A percentile compares a stretch with the other conserved stretches of the same genome.
phyloP scores from a whole-genome alignment of 1,140 invertebrate genomes.

The Manduca sexta region DNA sequence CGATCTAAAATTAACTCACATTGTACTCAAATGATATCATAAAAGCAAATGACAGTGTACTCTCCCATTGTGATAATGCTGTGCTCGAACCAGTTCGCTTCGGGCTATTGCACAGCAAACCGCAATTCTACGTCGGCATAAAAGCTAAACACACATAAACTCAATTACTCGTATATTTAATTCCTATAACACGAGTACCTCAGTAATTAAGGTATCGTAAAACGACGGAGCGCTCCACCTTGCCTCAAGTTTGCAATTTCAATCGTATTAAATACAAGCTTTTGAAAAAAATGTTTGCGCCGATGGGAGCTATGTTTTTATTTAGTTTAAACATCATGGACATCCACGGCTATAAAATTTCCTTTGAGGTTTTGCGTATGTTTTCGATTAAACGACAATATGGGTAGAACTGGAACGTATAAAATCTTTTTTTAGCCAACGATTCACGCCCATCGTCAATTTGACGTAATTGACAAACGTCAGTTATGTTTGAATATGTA shows the following conservation, averaged over 20 bases:
- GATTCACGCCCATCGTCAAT: not conserved
- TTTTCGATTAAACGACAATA: too few species aligned
- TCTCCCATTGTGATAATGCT: too few species aligned
- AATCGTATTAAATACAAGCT: conserved; percentile 17
- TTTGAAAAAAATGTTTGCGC: not conserved
- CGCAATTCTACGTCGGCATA: not conserved
- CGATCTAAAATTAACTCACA: too few species aligned
- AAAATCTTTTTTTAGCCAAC: not conserved
- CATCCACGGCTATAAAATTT: too few species aligned
- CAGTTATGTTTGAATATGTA: too few species aligned
- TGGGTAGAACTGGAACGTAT: not conserved
- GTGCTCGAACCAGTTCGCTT: too few species aligned
- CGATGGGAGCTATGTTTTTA: not conserved
- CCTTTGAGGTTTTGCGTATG: too few species aligned
- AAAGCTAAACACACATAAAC: not conserved
- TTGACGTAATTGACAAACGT: conserved; percentile 15
- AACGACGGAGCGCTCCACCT: conserved; percentile 22
- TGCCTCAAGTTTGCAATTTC: conserved; percentile 29
- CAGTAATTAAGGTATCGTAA: conserved; percentile 16
- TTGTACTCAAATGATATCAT: too few species aligned
- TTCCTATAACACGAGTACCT: not conserved
- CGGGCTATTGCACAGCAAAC: not conserved
- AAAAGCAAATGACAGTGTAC: too few species aligned
- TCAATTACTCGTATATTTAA: conserved; percentile 4
- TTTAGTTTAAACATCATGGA: not conserved